Conservation (phyloP, 2,888 invertebrate genomes). For the Morpho deidamia region DNA sequence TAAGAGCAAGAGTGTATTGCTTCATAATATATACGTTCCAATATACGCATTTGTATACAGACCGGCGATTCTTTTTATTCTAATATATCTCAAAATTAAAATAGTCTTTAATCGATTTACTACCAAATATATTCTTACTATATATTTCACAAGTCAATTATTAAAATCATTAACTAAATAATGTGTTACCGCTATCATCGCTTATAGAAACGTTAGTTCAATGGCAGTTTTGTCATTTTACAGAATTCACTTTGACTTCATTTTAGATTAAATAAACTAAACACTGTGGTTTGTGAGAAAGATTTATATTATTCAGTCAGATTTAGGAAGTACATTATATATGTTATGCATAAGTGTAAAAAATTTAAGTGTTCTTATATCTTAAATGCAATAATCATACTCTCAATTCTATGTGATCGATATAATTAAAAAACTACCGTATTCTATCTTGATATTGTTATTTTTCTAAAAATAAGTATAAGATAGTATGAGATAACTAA, state of each 20-base stretch:
- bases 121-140: too few relatives aligned
- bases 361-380: not conserved
- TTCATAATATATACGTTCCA: not conserved
- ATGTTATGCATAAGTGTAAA: not conserved
- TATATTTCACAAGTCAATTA: too few relatives aligned
- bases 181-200: not conserved
- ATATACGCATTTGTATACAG: not conserved
- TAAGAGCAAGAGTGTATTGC: not conserved
- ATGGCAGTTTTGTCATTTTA: constrained; percentile 63
- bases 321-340: not conserved
- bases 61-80: too few relatives aligned
- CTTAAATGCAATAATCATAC: constrained; percentile 29
- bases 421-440: constrained; percentile 54
- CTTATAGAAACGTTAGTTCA: constrained; percentile 39
- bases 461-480: constrained; percentile 58
- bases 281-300: constrained; percentile 16
- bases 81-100: too few relatives aligned
- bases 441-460: constrained; percentile 53
- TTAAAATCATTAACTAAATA: too few relatives aligned
- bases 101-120: too few relatives aligned
- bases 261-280: constrained; percentile 14
- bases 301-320: not conserved
- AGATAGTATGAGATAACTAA: constrained; percentile 48
- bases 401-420: constrained; percentile 53
- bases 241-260: constrained; percentile 36